Base-by-base conservation (phyloP, 1,140 invertebrate genomes). In the Triops cancriformis region DNA sequence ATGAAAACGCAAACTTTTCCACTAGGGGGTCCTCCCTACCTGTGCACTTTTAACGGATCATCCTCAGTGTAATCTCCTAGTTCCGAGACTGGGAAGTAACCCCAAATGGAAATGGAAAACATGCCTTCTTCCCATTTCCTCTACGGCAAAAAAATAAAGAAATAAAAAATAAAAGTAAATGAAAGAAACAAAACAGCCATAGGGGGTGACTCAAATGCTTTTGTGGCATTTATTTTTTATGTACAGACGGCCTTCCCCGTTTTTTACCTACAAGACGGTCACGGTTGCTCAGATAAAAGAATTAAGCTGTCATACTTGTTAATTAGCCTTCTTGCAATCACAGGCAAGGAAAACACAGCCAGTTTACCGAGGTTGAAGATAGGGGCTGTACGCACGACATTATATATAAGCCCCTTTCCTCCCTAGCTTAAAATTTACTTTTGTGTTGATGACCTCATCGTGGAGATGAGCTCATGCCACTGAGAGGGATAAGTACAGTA, bases 91-190 rank as follows among this genome's bases (percentile, higher is more conserved):
- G 14, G 14, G 14, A 23, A 37, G 31, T 37, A 5, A 14, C 45
- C 45, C 45, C 1, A 64, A 64, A 45, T 45, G 43, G 43, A 45
- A 64, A 64, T 64, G 51, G 51, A 23, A 64, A 64, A 64, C 51
- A 64, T 64, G 51, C 51, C 18, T 64, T 23, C 51, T 64, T 64
- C 51, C 51, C 51, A 64, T 64, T 64, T 23, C 51, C 51, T 64
- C 51, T 64, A 18, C 14, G 51, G 18, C 51, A 64, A 0, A 64
- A 3, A 64, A 18, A 64, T 18, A 45, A 11, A 45, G 11, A 45
- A 12, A 45, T 18, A 45, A 45, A 12, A 45, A 45, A 45, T 45
- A 45, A n/a, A n/a, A n/a, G n/a, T n/a, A n/a, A n/a, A n/a, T n/a
- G 11, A 45, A 12, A 45, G 18, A 45, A 45, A 45, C 18, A 11